Base-by-base conservation (phyloP, 1,140 invertebrate genomes). In the Drosophila equinoxialis region DNA sequence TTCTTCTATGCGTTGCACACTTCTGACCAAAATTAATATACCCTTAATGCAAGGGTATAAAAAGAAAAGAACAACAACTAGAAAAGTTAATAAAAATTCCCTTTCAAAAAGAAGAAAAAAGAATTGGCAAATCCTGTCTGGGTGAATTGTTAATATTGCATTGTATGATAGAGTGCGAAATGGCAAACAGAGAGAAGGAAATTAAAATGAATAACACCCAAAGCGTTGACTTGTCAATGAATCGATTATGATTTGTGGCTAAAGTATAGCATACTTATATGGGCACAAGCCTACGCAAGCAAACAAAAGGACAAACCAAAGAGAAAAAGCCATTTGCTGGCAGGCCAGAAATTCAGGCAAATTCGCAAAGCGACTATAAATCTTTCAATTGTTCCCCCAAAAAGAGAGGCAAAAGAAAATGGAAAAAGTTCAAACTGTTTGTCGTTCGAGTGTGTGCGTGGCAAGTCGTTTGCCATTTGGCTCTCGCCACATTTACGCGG, bases 231-330 rank as follows among this genome's bases (percentile, higher is more conserved):
- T 45, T 78, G 74, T 78, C 82, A 81, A 72, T 67, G 62, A 73
- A 71, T 73, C 75, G 70, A 86, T 86, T 86, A 76, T 81, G 71
- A 82, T 86, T 86, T 86, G 75, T 86, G 75, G 68, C 65, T 41
- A 85, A 78, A 85, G 63, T 81, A 68, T 81, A 65, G 82, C 64
- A 76, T 70, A 86, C 67, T 85, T 78, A 72, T 68, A 39, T 51
- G 63, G 51, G 68, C 68, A n/a, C 8, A 5, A 51, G 79, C 79
- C 65, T 55, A 64, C 68, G 64, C 65, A 37, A 37, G 58, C 20
- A 61, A 71, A 74, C 71, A 77, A 77, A 58, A 20, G 42, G 14
- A 42, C 6, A 30, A 30, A 30, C 13, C 30, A 33, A 30, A 58
- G 14, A 35, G 42, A 14, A 55, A 63, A 55, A 63, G 45, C 65